Evolutionary conservation across 2,113 vertebrate genomes (phyloP).

Genomic region (Maccullochella peelii): DNA sequence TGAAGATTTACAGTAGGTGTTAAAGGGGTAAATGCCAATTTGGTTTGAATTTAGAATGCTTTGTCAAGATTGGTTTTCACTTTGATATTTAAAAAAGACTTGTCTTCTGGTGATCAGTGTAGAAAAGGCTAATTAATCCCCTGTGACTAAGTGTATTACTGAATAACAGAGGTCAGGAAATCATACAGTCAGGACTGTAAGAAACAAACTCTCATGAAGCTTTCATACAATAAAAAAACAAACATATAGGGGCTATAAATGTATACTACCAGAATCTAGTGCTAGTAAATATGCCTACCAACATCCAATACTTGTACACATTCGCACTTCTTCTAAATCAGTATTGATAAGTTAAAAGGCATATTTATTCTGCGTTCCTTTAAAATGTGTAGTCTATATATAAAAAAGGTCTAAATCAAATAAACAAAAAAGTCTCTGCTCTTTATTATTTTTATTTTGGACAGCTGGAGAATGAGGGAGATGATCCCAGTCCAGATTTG

Average conservation of each 20-base stretch:
- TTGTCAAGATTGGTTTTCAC: neutral
- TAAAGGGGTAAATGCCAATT: neutral
- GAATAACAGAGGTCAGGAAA: neutral
- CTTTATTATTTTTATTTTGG: neutral
- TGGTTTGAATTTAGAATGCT: neutral
- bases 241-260: neutral
- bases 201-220: neutral
- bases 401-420: neutral
- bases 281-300: neutral
- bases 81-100: neutral
- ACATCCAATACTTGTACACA: neutral
- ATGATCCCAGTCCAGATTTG: neutral
- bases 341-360: neutral
- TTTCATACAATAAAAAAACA: neutral
- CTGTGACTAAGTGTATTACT: neutral
- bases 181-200: neutral
- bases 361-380: neutral
- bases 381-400: neutral
- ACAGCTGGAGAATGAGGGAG: neutral
- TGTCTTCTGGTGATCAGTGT: neutral
- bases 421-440: neutral
- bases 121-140: neutral
- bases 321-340: too few species aligned
- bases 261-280: neutral
- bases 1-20: too few species aligned